Evolutionary conservation across 2,888 invertebrate genomes (phyloP), one percentile per base, ranked within the genome.

Genomic region (Hemithea aestivaria): DNA sequence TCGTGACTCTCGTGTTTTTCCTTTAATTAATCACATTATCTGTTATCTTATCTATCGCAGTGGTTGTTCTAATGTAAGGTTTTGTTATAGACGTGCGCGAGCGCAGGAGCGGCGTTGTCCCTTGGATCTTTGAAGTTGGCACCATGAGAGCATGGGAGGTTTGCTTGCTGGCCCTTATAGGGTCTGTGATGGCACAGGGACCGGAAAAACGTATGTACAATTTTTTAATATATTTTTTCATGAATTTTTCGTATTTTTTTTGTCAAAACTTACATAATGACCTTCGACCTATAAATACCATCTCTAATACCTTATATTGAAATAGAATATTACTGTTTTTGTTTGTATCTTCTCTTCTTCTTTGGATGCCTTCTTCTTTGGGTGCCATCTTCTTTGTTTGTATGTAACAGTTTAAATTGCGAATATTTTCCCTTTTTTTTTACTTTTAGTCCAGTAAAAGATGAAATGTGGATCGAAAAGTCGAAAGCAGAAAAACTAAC

Each of bases 1-100:
- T 80, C 83, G 84, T 83, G 84, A 83, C 73, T 55, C 32, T 59
- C 67, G 75, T 80, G 64, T 70, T 82, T 81, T 79, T 81, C 81
- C 82, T 78, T 78, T 73, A 76, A 55, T 58, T 54, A 74, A 78
- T 78, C 74, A 74, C 51, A 41, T 62, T 76, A 78, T 79, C 81
- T n/a, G n/a, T 80, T 78, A 80, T 76, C 79, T 48, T 10, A 37
- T 23, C 31, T 16, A 16, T 7, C 6, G 10, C n/a, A 16, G 38
- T 23, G 34, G 49, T 47, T 51, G 59, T 64, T 72, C 60, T 62
- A 69, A 58, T 66, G 53, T 58, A 55, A 58, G 56, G 62, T 67
- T 68, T 68, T 66, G 62, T 58, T 52, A 45, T 66, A 80, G 82
- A 69, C 70, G 69, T 69, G 72, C 72, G 62, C 8, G 32, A 33